Percentiles rank a stretch among this genome's conserved stretches.
phyloP scores from a whole-genome alignment of 1,140 invertebrate species.

The Tetranychus cinnabarinus region DNA sequence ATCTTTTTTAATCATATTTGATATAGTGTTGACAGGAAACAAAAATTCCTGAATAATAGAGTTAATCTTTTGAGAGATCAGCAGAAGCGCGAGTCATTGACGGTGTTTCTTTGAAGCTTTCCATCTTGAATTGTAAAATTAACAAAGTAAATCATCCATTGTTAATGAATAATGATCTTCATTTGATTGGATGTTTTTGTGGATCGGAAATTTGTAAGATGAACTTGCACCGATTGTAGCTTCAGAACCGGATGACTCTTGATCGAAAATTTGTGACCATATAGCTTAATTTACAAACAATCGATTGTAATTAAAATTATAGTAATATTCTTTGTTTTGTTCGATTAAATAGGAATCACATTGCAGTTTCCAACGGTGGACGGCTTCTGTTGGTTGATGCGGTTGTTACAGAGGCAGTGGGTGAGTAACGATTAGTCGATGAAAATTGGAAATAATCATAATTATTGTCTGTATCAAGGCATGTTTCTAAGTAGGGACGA shows the following conservation, averaged over 20 bases:
- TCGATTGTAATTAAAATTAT: neutral
- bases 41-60: constrained; percentile 8
- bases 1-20: neutral
- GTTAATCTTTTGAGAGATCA: constrained; percentile 8
- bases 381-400: neutral
- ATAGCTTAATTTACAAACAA: neutral
- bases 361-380: constrained; percentile 9
- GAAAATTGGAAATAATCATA: constrained; percentile 3
- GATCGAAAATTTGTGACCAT: neutral
- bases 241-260: neutral
- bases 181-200: neutral
- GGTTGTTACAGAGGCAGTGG: constrained; percentile 1
- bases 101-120: constrained; percentile 27
- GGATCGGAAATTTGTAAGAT: neutral
- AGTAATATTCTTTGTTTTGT: neutral
- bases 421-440: neutral
- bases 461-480: constrained; percentile 6
- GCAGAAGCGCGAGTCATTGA: constrained; percentile 8
- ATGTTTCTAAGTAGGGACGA: constrained; percentile 7
- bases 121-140: constrained; percentile 50
- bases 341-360: neutral
- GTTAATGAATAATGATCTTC: neutral
- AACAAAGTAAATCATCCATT: neutral
- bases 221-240: neutral
- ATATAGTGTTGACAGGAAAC: constrained; percentile 8